Percentiles rank a stretch among this genome's conserved stretches.
phyloP scores from a whole-genome alignment of 2,797 vertebrate species.

The Amblyraja radiata region DNA sequence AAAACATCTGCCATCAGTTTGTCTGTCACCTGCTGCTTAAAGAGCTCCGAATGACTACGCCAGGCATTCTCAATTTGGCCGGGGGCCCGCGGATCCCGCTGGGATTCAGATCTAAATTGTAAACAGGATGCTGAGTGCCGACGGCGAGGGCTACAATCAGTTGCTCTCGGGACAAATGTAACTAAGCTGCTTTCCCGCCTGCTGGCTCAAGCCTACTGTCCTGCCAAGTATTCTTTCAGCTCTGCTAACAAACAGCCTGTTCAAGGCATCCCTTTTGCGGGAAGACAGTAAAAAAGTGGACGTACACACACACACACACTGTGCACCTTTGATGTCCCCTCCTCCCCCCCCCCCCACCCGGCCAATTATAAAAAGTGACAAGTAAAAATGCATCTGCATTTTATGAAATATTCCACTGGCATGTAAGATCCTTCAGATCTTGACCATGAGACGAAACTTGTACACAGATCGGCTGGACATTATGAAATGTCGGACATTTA shows the following conservation, averaged over 20 bases:
- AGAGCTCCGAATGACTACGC: slow-evolving; percentile 46
- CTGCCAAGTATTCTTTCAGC: slow-evolving; percentile 38
- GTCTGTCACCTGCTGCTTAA: slow-evolving; percentile 53
- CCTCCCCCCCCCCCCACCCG: too few relatives aligned
- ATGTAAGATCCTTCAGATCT: slow-evolving; percentile 29
- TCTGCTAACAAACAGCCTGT: slow-evolving; percentile 33
- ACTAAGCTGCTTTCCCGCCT: slow-evolving; percentile 42
- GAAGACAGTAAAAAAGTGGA: slow-evolving; percentile 31
- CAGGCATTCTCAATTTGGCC: slow-evolving; percentile 49
- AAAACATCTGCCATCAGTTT: slow-evolving; percentile 49
- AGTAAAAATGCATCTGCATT: slow-evolving; percentile 34
- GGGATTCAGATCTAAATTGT: slow-evolving; percentile 42
- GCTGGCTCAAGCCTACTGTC: slow-evolving; percentile 40
- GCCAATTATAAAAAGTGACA: slow-evolving; percentile 15
- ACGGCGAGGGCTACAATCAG: slow-evolving; percentile 49
- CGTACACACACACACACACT: not conserved
- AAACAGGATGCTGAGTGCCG: slow-evolving; percentile 51
- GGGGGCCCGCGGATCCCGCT: slow-evolving; percentile 42
- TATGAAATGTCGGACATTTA: slow-evolving; percentile 24
- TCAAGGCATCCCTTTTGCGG: slow-evolving; percentile 5
- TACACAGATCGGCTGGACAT: slow-evolving; percentile 5
- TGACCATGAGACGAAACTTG: slow-evolving; percentile 18
- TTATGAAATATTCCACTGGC: slow-evolving; percentile 18
- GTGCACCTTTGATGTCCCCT: slow-evolving; percentile 23
- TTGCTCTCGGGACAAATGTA: slow-evolving; percentile 43